phyloP scores from a whole-genome alignment of 2,888 invertebrate species.

The Ctena decussata region DNA sequence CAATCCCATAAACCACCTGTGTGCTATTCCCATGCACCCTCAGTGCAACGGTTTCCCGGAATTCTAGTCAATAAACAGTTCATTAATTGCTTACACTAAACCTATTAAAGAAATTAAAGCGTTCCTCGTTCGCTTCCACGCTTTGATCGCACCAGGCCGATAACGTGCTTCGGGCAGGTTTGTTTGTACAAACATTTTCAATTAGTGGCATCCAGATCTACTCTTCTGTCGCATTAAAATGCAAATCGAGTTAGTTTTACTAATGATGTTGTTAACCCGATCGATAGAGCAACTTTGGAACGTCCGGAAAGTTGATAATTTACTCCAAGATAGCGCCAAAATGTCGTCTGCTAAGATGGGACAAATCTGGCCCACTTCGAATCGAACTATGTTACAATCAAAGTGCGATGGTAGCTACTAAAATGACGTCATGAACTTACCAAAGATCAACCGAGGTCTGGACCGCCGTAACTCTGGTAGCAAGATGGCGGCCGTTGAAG shows the following conservation, averaged over 20 bases:
- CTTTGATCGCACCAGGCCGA: not conserved
- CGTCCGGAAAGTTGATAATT: not conserved
- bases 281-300: not conserved
- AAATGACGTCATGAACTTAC: no score
- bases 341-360: no score
- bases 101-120: slow-evolving; percentile 6
- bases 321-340: no score
- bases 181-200: slow-evolving; percentile 61
- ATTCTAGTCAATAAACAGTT: not conserved
- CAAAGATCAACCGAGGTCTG: no score
- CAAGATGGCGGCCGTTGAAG: no score
- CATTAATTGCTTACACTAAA: not conserved
- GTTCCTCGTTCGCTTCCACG: not conserved
- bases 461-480: no score
- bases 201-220: slow-evolving; percentile 55
- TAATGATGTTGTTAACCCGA: slow-evolving; percentile 50
- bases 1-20: not conserved
- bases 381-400: no score
- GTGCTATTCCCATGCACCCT: not conserved
- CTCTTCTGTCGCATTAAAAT: slow-evolving; percentile 58
- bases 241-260: slow-evolving; percentile 65
- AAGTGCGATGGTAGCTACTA: no score
- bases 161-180: not conserved
- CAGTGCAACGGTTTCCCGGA: not conserved
- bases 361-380: no score